Percentiles rank a stretch among this genome's conserved stretches.
These are phyloP conservation scores for Myiopsitta monachus DNA, from an alignment of 2,113 vertebrate genomes.

Conservation along the genomic window DNA sequence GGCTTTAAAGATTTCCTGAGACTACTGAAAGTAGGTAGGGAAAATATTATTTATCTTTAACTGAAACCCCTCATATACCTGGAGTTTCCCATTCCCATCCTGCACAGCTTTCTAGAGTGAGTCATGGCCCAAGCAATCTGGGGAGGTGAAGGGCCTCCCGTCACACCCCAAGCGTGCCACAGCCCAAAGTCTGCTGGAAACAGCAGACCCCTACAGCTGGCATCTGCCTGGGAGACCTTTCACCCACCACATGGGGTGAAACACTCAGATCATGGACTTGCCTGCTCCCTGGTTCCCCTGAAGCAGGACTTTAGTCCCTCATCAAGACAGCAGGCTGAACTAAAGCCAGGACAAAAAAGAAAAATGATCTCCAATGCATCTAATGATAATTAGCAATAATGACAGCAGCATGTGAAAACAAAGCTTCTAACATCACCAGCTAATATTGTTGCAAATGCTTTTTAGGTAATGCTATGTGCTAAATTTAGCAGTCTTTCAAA, in stretches of 20 bases:
- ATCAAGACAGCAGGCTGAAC: not conserved
- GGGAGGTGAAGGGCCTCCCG: not conserved
- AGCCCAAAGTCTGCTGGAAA: not conserved
- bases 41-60: not conserved
- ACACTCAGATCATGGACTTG: accelerated
- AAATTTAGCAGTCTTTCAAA: too few species aligned
- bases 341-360: not conserved
- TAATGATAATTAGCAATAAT: not conserved
- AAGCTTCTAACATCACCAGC: not conserved
- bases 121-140: accelerated
- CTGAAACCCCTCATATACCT: not conserved
- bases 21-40: not conserved
- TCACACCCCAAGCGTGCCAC: accelerated
- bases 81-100: accelerated
- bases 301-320: not conserved
- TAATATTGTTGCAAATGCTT: not conserved
- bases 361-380: not conserved
- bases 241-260: accelerated
- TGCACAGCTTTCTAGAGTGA: not conserved
- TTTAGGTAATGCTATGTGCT: not conserved
- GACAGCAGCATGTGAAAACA: not conserved
- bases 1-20: not conserved
- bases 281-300: not conserved
- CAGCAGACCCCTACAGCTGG: accelerated
- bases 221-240: accelerated